Percentiles rank a stretch among this genome's conserved stretches.
phyloP scores from a whole-genome alignment of 2,797 vertebrate species.

The Alosa sapidissima region DNA sequence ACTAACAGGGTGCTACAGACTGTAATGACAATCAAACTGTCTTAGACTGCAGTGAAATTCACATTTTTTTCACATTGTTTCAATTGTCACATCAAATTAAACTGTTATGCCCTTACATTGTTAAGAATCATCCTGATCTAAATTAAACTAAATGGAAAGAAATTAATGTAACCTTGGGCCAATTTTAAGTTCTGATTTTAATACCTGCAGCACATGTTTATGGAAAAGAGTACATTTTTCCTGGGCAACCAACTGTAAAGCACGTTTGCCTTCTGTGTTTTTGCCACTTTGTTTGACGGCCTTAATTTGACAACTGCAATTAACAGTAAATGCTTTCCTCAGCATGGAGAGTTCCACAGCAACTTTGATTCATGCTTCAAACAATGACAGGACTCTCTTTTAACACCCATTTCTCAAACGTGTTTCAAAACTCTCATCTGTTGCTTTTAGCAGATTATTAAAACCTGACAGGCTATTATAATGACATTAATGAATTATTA shows the following conservation, averaged over 20 bases:
- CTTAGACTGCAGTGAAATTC: background rate
- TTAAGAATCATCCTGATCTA: background rate
- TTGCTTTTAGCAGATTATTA: background rate
- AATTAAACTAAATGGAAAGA: slow-evolving; percentile 3
- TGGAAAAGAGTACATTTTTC: background rate
- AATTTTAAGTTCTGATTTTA: background rate
- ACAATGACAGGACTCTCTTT: background rate
- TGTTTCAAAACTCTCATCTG: background rate
- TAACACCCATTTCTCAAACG: background rate
- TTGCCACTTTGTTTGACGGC: background rate
- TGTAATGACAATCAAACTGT: slow-evolving; percentile 14
- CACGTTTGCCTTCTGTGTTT: background rate
- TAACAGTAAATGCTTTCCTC: background rate
- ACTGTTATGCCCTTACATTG: background rate
- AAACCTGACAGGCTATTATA: background rate
- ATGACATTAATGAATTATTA: background rate
- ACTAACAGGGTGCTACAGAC: slow-evolving; percentile 32
- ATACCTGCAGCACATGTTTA: background rate
- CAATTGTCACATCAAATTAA: slow-evolving; percentile 8
- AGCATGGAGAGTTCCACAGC: background rate
- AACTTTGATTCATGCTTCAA: background rate
- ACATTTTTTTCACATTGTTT: no score
- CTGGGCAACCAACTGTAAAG: background rate
- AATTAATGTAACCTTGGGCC: background rate
- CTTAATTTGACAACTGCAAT: background rate